phyloP scores from a whole-genome alignment of 2,888 invertebrate species.

The Drosophila lutescens region DNA sequence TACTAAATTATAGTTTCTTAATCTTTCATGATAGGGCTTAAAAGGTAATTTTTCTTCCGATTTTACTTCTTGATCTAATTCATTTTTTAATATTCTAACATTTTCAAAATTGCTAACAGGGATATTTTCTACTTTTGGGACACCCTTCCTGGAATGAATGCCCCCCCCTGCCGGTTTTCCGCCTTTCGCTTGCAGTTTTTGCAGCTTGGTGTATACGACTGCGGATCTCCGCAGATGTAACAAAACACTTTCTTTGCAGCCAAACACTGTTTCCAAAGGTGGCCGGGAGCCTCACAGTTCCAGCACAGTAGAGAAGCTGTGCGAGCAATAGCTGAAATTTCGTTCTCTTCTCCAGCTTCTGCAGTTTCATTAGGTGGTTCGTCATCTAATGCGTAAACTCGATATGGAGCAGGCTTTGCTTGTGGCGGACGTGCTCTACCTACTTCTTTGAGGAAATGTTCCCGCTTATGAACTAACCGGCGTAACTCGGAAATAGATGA shows the following conservation, averaged over 20 bases:
- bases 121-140: slow-evolving; percentile 2
- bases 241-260: background rate
- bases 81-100: background rate
- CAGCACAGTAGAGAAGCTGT: background rate
- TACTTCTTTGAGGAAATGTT: background rate
- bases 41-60: background rate
- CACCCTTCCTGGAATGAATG: too few relatives aligned
- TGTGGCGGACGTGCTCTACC: background rate
- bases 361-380: background rate
- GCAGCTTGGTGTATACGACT: background rate
- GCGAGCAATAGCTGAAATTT: background rate
- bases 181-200: background rate
- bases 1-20: slow-evolving; percentile 7
- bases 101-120: background rate
- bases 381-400: background rate
- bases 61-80: background rate
- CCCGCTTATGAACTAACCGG: background rate
- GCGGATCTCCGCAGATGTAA: slow-evolving; percentile 1
- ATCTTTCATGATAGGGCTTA: slow-evolving; percentile 6
- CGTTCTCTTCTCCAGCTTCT: background rate
- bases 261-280: slow-evolving; percentile 9
- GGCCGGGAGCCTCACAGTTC: slow-evolving; percentile 5
- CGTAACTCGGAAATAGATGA: slow-evolving; percentile 4
- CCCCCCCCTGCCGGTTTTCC: slow-evolving; percentile 5
- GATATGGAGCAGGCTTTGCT: background rate